These are phyloP conservation scores for Andrena bicolor DNA, from an alignment of 2,888 invertebrate genomes.

Conservation along the genomic window DNA sequence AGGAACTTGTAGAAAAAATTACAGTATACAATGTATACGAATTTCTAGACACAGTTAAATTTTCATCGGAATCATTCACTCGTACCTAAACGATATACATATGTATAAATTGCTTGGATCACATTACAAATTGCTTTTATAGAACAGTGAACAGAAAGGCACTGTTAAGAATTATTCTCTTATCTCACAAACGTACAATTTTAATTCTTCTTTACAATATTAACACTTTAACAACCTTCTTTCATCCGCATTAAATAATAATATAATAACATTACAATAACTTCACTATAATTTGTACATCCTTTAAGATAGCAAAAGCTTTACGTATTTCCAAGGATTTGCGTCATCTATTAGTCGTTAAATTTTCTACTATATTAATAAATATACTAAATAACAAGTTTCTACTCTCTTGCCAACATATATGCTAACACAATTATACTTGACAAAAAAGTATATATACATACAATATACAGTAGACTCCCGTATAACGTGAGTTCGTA, in stretches of 20 bases:
- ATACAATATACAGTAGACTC: slow-evolving; percentile 5
- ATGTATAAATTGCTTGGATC: slow-evolving; percentile 54
- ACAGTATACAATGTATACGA: slow-evolving; percentile 51
- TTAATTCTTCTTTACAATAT: slow-evolving; percentile 41
- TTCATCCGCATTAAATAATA: slow-evolving; percentile 45
- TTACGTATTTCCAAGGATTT: slow-evolving; percentile 35
- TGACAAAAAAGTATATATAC: slow-evolving; percentile 44
- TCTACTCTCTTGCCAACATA: slow-evolving; percentile 33
- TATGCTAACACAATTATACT: slow-evolving; percentile 31
- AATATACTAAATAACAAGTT: slow-evolving; percentile 51
- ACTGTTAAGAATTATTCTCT: slow-evolving; percentile 65
- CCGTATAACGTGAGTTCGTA: too few species aligned
- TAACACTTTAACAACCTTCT: slow-evolving; percentile 51
- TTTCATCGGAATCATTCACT: slow-evolving; percentile 62
- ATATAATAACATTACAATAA: slow-evolving; percentile 43
- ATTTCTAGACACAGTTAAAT: slow-evolving; percentile 56
- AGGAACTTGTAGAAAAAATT: slow-evolving; percentile 71
- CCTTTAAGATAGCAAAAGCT: slow-evolving; percentile 38
- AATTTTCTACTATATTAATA: slow-evolving; percentile 37
- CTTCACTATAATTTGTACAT: slow-evolving; percentile 49
- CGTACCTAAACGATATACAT: slow-evolving; percentile 43
- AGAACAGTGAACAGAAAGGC: slow-evolving; percentile 70
- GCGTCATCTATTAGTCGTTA: slow-evolving; percentile 1
- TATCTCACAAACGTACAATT: slow-evolving; percentile 48
- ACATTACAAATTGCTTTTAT: slow-evolving; percentile 60